Conservation (phyloP, 1,140 invertebrate species). For the Bilobella aurantiaca region DNA sequence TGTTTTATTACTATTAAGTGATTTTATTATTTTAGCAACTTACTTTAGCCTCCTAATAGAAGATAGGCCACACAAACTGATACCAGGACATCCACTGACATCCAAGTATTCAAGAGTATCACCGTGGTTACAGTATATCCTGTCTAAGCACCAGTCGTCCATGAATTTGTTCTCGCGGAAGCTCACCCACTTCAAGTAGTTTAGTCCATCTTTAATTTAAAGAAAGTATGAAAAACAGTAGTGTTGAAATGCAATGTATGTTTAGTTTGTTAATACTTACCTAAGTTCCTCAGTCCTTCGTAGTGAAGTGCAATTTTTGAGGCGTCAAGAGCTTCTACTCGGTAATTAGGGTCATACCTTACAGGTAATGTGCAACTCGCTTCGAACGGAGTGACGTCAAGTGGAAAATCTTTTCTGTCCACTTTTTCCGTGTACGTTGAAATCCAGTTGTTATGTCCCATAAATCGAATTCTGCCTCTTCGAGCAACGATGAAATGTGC, state of each 20-base stretch:
- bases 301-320: slow-evolving; percentile 50
- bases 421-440: slow-evolving; percentile 38
- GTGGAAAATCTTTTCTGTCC: slow-evolving; percentile 46
- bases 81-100: slow-evolving; percentile 53
- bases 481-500: slow-evolving; percentile 59
- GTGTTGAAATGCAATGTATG: slow-evolving; percentile 7
- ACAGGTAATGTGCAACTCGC: slow-evolving; percentile 21
- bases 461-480: slow-evolving; percentile 58
- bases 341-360: slow-evolving; percentile 44
- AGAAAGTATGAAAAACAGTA: slow-evolving; percentile 32
- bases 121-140: slow-evolving; percentile 48
- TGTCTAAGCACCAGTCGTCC: slow-evolving; percentile 67
- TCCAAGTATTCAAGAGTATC: slow-evolving; percentile 59
- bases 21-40: not conserved
- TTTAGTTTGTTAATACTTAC: slow-evolving; percentile 35
- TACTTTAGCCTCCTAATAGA: slow-evolving; percentile 48
- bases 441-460: slow-evolving; percentile 43
- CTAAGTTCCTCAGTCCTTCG: slow-evolving; percentile 59
- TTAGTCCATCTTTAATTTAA: slow-evolving; percentile 45
- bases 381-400: slow-evolving; percentile 26
- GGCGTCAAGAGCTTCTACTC: slow-evolving; percentile 58
- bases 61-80: slow-evolving; percentile 55
- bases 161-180: slow-evolving; percentile 52
- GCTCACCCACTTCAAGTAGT: slow-evolving; percentile 52
- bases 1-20: slow-evolving; percentile 7